These are phyloP conservation scores for Lathronympha strigana DNA, from an alignment of 2,888 invertebrate species.

Conservation along the genomic window DNA sequence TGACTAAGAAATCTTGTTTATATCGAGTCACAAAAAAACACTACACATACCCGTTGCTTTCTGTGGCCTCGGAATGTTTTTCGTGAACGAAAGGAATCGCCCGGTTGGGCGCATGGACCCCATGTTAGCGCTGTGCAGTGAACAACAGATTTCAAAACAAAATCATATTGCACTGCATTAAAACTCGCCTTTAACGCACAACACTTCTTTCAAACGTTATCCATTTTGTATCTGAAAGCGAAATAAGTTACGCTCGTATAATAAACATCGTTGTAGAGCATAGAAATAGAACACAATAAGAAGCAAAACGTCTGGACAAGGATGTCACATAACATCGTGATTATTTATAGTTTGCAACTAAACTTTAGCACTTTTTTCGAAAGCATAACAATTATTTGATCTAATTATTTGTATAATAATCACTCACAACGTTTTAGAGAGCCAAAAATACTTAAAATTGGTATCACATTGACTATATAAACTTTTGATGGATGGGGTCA, in stretches of 20 bases:
- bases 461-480: slow-evolving; percentile 44
- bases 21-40: slow-evolving; percentile 42
- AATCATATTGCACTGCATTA: slow-evolving; percentile 59
- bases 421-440: slow-evolving; percentile 50
- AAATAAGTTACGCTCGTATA: slow-evolving; percentile 58
- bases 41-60: slow-evolving; percentile 79
- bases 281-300: slow-evolving; percentile 72
- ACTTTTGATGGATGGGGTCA: slow-evolving; percentile 53
- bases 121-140: slow-evolving; percentile 67
- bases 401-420: neutral
- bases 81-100: slow-evolving; percentile 85
- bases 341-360: slow-evolving; percentile 45
- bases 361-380: neutral
- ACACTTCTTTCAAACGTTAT: slow-evolving; percentile 52
- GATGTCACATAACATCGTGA: slow-evolving; percentile 47
- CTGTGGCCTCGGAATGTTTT: slow-evolving; percentile 84
- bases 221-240: slow-evolving; percentile 62
- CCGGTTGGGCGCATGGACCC: slow-evolving; percentile 86
- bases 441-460: slow-evolving; percentile 26
- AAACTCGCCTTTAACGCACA: slow-evolving; percentile 20
- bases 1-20: slow-evolving; percentile 54
- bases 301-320: slow-evolving; percentile 55
- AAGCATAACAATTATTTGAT: neutral
- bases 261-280: slow-evolving; percentile 54
- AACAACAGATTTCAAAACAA: slow-evolving; percentile 54